These are phyloP conservation scores for Vespertilio murinus DNA, from an alignment of 2,797 vertebrate species.

Conservation along the genomic window DNA sequence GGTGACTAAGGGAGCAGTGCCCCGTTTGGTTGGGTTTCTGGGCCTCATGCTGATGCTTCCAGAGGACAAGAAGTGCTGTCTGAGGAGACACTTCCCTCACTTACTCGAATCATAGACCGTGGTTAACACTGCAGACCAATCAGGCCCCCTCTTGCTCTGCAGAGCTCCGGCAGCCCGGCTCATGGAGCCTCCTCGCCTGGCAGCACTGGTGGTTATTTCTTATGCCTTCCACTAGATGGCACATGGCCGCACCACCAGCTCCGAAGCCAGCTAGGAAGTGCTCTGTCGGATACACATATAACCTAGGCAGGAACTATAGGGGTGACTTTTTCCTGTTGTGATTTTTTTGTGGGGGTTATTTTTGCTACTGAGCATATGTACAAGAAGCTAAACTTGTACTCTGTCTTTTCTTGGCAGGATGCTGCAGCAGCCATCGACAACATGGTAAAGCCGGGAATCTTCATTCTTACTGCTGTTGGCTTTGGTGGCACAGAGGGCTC, in stretches of 20 bases:
- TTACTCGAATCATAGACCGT: background rate
- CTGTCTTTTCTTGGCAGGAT: conserved; percentile 86
- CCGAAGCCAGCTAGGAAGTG: background rate
- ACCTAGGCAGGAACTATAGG: background rate
- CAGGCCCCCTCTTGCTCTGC: background rate
- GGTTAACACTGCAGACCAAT: background rate
- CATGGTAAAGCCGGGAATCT: conserved; percentile 88
- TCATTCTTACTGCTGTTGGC: background rate
- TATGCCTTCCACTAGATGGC: background rate
- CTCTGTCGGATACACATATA: background rate
- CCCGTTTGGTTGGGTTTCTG: background rate
- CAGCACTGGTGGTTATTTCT: background rate
- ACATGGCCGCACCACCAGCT: background rate
- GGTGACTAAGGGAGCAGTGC: background rate
- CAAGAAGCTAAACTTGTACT: background rate
- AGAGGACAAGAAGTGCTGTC: background rate
- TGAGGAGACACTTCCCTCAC: background rate
- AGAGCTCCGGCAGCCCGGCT: background rate
- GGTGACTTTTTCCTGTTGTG: background rate
- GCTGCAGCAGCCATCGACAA: conserved; percentile 98
- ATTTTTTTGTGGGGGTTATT: background rate
- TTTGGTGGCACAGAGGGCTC: conserved; percentile 13
- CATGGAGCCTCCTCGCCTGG: background rate
- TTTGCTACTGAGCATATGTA: background rate
- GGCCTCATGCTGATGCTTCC: background rate